A percentile compares a stretch with the other conserved stretches of the same genome.
Evolutionary conservation across 2,113 vertebrate species (phyloP).

Genomic region (Dicerorhinus sumatrensis): DNA sequence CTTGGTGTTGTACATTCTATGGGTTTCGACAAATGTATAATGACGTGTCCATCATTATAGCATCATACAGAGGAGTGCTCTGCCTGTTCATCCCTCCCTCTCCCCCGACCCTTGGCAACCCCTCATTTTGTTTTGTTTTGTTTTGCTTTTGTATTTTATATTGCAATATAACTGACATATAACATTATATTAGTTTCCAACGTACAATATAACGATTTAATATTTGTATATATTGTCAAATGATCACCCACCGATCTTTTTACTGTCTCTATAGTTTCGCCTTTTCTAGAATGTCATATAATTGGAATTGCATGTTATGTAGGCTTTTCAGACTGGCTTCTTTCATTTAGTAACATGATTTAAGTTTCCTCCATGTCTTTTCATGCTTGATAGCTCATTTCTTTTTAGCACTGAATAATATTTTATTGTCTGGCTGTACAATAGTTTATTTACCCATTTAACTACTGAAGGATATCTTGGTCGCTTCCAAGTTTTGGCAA

Average conservation of each 20-base stretch:
- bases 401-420: background rate
- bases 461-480: background rate
- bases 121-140: background rate
- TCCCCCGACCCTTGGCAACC: background rate
- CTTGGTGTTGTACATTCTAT: background rate
- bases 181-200: background rate
- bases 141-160: background rate
- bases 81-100: background rate
- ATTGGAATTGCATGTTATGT: background rate
- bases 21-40: background rate
- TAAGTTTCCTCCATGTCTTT: background rate
- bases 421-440: background rate
- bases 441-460: background rate
- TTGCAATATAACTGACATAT: background rate
- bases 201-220: background rate
- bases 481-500: background rate
- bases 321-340: background rate
- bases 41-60: background rate
- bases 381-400: background rate
- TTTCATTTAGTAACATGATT: background rate
- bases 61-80: background rate
- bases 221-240: background rate
- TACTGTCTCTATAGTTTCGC: background rate
- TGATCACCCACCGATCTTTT: background rate
- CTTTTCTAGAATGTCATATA: background rate